A percentile compares a stretch with the other conserved stretches of the same genome.
Evolutionary conservation across 2,797 vertebrate species (phyloP).

Genomic region (Bradypodion ventrale): DNA sequence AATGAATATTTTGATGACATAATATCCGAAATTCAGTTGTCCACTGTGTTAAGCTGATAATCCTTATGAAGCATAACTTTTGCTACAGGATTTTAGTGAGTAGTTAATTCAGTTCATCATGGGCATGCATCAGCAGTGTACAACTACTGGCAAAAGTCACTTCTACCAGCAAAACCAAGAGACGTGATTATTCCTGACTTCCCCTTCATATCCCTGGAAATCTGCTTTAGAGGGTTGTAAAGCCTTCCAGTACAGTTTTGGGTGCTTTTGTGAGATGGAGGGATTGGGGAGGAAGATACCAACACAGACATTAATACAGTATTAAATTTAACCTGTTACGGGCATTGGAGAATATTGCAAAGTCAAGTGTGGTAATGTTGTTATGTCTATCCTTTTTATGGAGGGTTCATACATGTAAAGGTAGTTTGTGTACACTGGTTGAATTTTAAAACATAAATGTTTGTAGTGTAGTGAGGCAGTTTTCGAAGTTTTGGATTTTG

Average conservation of each 20-base stretch:
- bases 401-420: neutral
- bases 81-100: no score
- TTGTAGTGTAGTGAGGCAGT: neutral
- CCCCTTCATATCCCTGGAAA: neutral
- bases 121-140: neutral
- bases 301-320: neutral
- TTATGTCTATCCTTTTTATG: neutral
- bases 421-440: neutral
- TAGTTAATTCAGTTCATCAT: slow-evolving; percentile 8
- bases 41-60: no score
- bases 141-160: neutral
- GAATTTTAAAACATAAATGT: neutral
- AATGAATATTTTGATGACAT: neutral
- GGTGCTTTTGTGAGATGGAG: no score
- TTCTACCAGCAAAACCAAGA: neutral
- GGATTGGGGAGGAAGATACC: neutral
- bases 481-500: neutral
- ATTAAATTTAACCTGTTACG: neutral
- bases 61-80: no score
- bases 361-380: neutral
- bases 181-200: no score
- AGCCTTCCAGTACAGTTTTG: neutral
- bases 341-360: neutral
- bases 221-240: neutral
- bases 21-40: no score